Evolutionary conservation across 2,888 invertebrate species (phyloP), one percentile per base, ranked within the genome.

Genomic region (Agrypnus murinus): DNA sequence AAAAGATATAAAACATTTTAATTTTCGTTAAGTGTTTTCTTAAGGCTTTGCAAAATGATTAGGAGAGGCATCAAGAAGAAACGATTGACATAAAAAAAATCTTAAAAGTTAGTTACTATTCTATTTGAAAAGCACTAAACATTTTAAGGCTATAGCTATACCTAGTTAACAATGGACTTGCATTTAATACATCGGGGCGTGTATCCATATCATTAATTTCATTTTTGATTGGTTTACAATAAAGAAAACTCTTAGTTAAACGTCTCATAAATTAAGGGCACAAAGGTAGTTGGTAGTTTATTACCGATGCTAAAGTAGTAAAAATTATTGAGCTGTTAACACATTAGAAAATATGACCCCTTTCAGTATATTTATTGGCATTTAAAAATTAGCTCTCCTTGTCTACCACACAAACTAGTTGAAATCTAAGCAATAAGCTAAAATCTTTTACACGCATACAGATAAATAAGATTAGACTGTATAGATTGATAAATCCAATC

Each of bases 301-400:
- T 77, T 75, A 76, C 69, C 77, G 71, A 71, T 73, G 74, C 72
- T 77, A 74, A 73, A 74, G 77, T 74, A 71, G 71, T 69, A 71
- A 75, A 76, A 78, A 73, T 77, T 77, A 77, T 77, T 75, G 74
- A 75, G 73, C 75, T 74, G 75, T 78, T 75, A 77, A 77, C 77
- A 77, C 75, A 69, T 73, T 73, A 64, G 67, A 75, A 73, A 75
- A 73, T 73, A 58, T 43, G 40, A 17, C 40, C 14, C 25, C 58
- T 45, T 48, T 15, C 17, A 12, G 25, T 25, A 12, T 62, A 62
- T 62, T 62, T 62, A 48, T 62, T 32, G 62, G 17, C 36, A 17
- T 46, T 62, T 46, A 62, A 53, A 58, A 58, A 58, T 40, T 9
- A 43, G 19, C 40, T 40, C 58, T 58, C 25, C 34, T 15, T 15